phyloP scores from a whole-genome alignment of 1,140 invertebrate species.

The Diploscapter pachys region DNA sequence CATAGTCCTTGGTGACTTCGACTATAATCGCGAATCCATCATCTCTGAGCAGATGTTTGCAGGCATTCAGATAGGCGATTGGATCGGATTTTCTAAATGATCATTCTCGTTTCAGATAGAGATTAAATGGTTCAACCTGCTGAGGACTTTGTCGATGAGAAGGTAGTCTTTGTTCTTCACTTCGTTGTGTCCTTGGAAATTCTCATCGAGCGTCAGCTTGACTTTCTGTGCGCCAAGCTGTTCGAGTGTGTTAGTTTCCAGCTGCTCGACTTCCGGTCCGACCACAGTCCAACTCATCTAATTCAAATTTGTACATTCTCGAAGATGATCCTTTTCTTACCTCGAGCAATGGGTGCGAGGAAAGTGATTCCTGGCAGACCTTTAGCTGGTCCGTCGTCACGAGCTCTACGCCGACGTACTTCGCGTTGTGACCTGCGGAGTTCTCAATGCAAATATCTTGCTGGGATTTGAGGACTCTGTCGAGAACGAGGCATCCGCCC shows the following conservation, averaged over 20 bases:
- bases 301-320: no score
- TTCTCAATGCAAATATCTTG: constrained; percentile 76
- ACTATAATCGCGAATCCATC: constrained; percentile 71
- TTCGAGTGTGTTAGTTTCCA: constrained; percentile 57
- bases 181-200: constrained; percentile 44
- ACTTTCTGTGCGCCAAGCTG: constrained; percentile 49
- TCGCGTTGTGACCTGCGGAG: constrained; percentile 65
- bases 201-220: constrained; percentile 54
- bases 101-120: not conserved
- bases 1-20: constrained; percentile 53
- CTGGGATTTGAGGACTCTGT: constrained; percentile 50
- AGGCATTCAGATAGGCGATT: constrained; percentile 51
- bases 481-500: constrained; percentile 46
- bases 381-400: constrained; percentile 53
- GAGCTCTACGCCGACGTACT: constrained; percentile 76
- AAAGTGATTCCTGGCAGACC: constrained; percentile 51
- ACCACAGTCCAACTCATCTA: constrained; percentile 33
- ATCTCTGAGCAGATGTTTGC: constrained; percentile 68
- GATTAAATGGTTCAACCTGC: constrained; percentile 8
- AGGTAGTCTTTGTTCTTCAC: constrained; percentile 54
- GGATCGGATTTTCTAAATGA: constrained; percentile 58
- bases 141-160: constrained; percentile 50
- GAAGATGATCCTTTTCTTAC: constrained; percentile 57
- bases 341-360: constrained; percentile 60
- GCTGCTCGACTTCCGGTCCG: constrained; percentile 49